Percentiles rank a stretch among this genome's conserved stretches.
phyloP scores from a whole-genome alignment of 2,888 invertebrate species.

The Polymixis lichenea region DNA sequence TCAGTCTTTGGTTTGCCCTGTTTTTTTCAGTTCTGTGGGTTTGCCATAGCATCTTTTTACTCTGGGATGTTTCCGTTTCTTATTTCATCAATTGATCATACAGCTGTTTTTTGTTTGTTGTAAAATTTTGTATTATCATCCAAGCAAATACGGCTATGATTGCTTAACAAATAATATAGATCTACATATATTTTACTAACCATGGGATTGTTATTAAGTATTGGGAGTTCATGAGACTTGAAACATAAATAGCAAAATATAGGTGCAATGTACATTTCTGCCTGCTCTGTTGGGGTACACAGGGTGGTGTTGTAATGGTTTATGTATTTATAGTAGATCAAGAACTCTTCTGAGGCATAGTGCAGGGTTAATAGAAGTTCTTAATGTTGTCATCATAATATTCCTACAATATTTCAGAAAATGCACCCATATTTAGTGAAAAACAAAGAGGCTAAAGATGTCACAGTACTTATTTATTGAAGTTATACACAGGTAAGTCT shows the following conservation, averaged over 20 bases:
- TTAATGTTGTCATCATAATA: not conserved
- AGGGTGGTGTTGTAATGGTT: not conserved
- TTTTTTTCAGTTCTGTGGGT: not conserved
- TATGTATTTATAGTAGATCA: not conserved
- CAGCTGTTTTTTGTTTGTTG: constrained; percentile 16
- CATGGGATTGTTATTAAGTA: not conserved
- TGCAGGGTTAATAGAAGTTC: not conserved
- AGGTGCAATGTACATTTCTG: not conserved
- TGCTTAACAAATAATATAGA: constrained; percentile 3
- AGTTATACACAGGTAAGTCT: not conserved
- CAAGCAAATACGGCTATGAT: not conserved
- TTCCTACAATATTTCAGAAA: not conserved
- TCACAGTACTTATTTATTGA: not conserved
- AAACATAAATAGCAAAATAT: not conserved
- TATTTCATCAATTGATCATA: constrained; percentile 16
- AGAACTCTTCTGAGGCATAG: not conserved
- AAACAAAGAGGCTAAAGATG: not conserved
- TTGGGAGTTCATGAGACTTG: not conserved
- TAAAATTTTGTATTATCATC: constrained; percentile 21
- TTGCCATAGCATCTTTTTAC: constrained; percentile 3
- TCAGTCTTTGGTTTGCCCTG: not conserved
- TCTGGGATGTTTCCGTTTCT: not conserved
- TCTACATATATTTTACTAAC: not conserved
- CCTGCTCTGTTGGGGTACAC: not conserved
- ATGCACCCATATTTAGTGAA: not conserved